Evolutionary conservation across 2,797 vertebrate species (phyloP).

Genomic region (Acanthornis magna): DNA sequence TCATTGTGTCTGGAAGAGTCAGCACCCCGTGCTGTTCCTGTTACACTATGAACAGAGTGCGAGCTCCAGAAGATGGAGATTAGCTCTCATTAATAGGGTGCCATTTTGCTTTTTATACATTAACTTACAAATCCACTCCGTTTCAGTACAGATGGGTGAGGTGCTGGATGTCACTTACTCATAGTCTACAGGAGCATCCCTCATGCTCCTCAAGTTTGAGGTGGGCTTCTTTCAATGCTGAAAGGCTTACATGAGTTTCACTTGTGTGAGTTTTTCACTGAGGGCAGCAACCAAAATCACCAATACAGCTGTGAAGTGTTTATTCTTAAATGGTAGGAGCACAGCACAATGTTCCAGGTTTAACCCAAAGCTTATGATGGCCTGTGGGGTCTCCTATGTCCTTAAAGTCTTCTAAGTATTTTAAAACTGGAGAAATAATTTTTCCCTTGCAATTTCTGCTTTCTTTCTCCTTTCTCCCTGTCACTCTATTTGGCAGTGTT

Average conservation of each 20-base stretch:
- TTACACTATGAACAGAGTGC: background rate
- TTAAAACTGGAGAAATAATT: background rate
- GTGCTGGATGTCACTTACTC: background rate
- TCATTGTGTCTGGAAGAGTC: background rate
- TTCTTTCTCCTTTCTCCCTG: background rate
- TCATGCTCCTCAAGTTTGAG: background rate
- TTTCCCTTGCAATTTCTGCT: background rate
- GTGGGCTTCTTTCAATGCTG: no score
- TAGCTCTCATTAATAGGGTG: background rate
- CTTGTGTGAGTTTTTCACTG: background rate
- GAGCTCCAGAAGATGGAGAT: background rate
- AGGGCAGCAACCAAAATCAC: background rate
- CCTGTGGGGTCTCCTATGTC: background rate
- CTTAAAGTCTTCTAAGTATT: background rate
- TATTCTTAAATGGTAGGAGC: background rate
- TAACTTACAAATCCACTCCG: background rate
- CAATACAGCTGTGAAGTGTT: background rate
- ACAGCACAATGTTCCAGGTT: background rate
- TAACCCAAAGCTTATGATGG: background rate
- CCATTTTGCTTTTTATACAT: background rate
- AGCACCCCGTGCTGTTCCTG: background rate
- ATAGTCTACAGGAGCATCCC: background rate
- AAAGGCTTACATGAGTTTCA: background rate
- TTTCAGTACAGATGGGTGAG: background rate
- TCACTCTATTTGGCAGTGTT: background rate